Evolutionary conservation across 2,113 vertebrate genomes (phyloP), one percentile per base, ranked within the genome.

Genomic region (Sinocyclocheilus grahami): DNA sequence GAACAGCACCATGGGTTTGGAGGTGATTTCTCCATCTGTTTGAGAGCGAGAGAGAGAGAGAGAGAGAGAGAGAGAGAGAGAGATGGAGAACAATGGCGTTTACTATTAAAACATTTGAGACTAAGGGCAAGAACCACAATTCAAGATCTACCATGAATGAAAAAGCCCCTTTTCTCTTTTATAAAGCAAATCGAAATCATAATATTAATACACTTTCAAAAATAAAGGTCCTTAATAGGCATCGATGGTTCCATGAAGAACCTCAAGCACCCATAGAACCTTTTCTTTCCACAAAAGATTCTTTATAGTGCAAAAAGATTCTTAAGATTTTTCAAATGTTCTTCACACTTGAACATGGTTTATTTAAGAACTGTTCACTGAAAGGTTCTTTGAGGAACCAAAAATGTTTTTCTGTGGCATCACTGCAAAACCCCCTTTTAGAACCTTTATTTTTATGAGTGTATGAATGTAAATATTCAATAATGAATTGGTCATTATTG

Each of bases 1-100:
- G 92, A 99, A 99, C 74, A 99, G 93, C 90, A 99, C 97, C 97
- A 99, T 97, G 6, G 98, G 98, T 91, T 99, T 99, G 91, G 98
- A 99, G 65, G 97, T 97, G 86, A 99, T 99, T 93, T 99, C 98
- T 89, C 97, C 97, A 94, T 99, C 98, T 99, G 94, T 65, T 82
- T 63, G 20, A 8, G 85, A 90, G 22, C 46, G 63, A 76, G 37
- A 33, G 58, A 9, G 2, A 22, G 63, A 46, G 42, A 46, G 63
- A 65, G 6, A 46, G 42, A 46, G 69, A 65, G 9, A 46, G 42
- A 46, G 69, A 63, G 9, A 27, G 27, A 46, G 42, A 42, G 69
- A 63, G 9, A 27, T 16, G n/a, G 5, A 42, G 42, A 27, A 16
- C 6, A 27, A 48, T 27, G n/a, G 12, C 2, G n/a, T 24, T 48